phyloP scores from a whole-genome alignment of 1,140 invertebrate species.

The Philotrypesis tridentata region DNA sequence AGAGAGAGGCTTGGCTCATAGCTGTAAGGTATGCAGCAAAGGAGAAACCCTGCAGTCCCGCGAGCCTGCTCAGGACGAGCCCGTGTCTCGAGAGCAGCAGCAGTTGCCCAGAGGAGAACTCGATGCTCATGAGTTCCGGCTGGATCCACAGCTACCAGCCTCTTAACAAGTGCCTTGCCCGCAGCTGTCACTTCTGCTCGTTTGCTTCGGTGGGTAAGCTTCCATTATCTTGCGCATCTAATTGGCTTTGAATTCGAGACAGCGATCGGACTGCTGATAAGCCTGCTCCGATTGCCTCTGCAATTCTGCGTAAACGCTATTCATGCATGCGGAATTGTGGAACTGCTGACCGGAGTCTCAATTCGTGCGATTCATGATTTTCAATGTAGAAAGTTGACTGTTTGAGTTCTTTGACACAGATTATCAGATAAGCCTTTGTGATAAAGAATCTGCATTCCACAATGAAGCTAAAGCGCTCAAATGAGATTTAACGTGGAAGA shows the following conservation, averaged over 20 bases:
- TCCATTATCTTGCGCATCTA: neutral
- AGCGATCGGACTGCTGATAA: neutral
- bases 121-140: slow-evolving; percentile 10
- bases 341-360: neutral
- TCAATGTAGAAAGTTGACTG: neutral
- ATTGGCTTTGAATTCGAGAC: neutral
- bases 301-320: neutral
- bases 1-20: neutral
- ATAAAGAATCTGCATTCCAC: too few relatives aligned
- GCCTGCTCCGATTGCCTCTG: neutral
- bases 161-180: slow-evolving; percentile 26
- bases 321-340: too few relatives aligned
- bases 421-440: neutral
- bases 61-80: slow-evolving; percentile 10
- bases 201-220: neutral
- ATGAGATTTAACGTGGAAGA: too few relatives aligned
- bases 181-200: slow-evolving; percentile 9
- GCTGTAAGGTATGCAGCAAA: slow-evolving; percentile 13
- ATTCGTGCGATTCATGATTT: too few relatives aligned
- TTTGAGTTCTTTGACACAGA: neutral
- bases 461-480: too few relatives aligned
- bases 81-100: neutral
- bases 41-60: neutral
- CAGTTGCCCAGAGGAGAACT: neutral
- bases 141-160: neutral